Percentiles rank a stretch among this genome's conserved stretches.
phyloP scores from a whole-genome alignment of 2,113 vertebrate genomes.

The Sigmodon hispidus region DNA sequence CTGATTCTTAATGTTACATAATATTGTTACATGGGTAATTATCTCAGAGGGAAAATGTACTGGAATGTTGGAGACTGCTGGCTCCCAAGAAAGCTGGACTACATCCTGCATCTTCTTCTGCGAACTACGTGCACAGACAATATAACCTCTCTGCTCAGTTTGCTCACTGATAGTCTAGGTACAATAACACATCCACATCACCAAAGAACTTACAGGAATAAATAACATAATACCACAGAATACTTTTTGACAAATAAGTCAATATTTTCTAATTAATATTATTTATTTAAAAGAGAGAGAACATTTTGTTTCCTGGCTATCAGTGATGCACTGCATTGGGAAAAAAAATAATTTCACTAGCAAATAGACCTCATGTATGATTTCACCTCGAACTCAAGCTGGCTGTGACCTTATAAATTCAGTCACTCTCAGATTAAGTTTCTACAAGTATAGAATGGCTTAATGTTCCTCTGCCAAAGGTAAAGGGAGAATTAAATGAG shows the following conservation, averaged over 20 bases:
- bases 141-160: neutral
- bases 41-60: neutral
- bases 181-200: neutral
- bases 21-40: neutral
- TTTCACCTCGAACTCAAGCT: neutral
- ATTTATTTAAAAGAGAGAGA: neutral
- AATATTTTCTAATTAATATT: neutral
- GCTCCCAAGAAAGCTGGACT: neutral
- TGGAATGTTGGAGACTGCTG: neutral
- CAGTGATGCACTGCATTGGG: neutral
- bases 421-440: neutral
- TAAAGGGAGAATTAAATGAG: constrained; percentile 17
- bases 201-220: neutral
- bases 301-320: neutral
- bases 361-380: neutral
- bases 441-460: neutral
- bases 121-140: neutral
- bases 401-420: neutral
- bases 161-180: neutral
- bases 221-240: neutral
- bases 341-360: neutral
- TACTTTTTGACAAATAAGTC: neutral
- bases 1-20: neutral
- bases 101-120: neutral
- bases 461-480: neutral